Evolutionary conservation across 2,888 invertebrate genomes (phyloP), one percentile per base, ranked within the genome.

Genomic region (Drosophila mulleri): DNA sequence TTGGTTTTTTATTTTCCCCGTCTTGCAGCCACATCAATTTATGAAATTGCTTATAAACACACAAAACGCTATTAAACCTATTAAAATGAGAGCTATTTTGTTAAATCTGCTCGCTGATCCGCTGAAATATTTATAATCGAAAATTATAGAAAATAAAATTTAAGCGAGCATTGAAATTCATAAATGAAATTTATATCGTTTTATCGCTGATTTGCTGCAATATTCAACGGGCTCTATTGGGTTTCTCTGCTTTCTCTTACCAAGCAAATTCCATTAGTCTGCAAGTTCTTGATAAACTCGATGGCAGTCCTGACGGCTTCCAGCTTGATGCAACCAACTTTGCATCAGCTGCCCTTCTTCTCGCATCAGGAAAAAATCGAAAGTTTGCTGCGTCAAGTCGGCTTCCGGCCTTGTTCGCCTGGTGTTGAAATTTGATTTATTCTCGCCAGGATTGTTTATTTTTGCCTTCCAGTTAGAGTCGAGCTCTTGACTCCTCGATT

Each of bases 251-350:
- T n/a, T 47, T 48, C 52, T 66, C 59, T 26, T 52, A 32, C 47
- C 54, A 64, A 69, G 42, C 53, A 72, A 84, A 70, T 58, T 81
- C 79, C 88, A 87, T 83, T 87, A 87, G 72, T 45, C 47, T 57
- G 60, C 12, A 58, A 64, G 62, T 61, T 70, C 18, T 50, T 65
- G 53, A 80, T 67, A 64, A 87, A 69, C 63, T 75, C 73, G 20
- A 12, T 50, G 20, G 23, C 32, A 41, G 44, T 47, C 41, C 67
- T 67, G 47, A 60, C 45, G 59, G 47, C 52, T 47, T 52, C 42
- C 54, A 58, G 56, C 26, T 37, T 63, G 57, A 53, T 57, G 59
- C 72, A 63, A 48, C 48, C 72, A 63, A 48, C 48, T 52, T 72
- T 54, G 41, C 42, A 60, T 61, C 7, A 23, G 57, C 60, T 58